A percentile compares a stretch with the other conserved stretches of the same genome.
These are phyloP conservation scores for Arion vulgaris DNA, from an alignment of 1,140 invertebrate genomes.

Conservation along the genomic window DNA sequence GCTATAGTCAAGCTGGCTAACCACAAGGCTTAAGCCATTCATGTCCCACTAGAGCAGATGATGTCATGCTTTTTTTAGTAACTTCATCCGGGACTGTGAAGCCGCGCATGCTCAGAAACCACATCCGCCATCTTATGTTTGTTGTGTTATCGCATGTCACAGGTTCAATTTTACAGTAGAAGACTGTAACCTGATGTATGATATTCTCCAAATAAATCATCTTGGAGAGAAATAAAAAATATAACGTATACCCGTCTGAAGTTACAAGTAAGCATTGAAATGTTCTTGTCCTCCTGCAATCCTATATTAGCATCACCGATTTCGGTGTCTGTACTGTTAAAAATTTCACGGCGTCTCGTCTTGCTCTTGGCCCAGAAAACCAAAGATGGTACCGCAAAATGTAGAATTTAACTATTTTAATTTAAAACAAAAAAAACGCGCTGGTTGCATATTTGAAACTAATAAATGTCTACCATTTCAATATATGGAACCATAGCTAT, in stretches of 20 bases:
- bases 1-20: too few relatives aligned
- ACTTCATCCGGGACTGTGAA: conserved; percentile 41
- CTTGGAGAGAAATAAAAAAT: neutral
- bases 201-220: conserved; percentile 21
- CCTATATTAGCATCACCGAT: neutral
- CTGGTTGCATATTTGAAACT: too few relatives aligned
- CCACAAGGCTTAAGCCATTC: too few relatives aligned
- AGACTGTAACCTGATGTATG: conserved; percentile 27
- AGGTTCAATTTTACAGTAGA: conserved; percentile 26
- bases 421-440: too few relatives aligned
- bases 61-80: conserved; percentile 48
- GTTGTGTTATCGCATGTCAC: conserved; percentile 43
- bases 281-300: neutral
- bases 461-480: too few relatives aligned
- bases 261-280: neutral
- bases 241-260: neutral
- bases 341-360: too few relatives aligned
- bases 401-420: too few relatives aligned
- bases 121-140: conserved; percentile 51
- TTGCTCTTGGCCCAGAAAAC: too few relatives aligned
- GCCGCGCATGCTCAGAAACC: conserved; percentile 41
- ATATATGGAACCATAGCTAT: too few relatives aligned
- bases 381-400: too few relatives aligned
- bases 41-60: too few relatives aligned
- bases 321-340: too few relatives aligned